Conservation (phyloP, 2,888 invertebrate genomes). For the Bugulina stolonifera region DNA sequence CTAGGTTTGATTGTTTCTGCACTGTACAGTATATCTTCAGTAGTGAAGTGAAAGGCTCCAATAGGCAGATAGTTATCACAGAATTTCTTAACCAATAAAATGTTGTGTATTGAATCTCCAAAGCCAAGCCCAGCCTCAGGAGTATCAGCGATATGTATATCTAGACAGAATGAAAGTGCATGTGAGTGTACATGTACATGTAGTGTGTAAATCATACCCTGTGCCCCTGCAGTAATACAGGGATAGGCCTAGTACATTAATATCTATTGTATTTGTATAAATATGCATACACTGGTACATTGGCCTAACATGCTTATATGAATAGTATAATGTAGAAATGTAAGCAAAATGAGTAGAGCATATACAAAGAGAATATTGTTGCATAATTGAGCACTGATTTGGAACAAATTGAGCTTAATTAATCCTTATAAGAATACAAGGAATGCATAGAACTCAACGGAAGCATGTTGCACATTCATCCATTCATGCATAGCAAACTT, state of each 20-base stretch:
- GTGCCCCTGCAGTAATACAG: too few species aligned
- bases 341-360: too few species aligned
- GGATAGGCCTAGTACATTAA: not conserved
- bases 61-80: conserved; percentile 77
- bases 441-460: not conserved
- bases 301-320: too few species aligned
- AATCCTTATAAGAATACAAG: not conserved
- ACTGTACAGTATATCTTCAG: conserved; percentile 92
- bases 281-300: not conserved
- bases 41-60: conserved; percentile 84
- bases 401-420: not conserved
- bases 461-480: not conserved
- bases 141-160: conserved; percentile 57
- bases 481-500: not conserved
- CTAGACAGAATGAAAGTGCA: too few species aligned
- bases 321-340: not conserved
- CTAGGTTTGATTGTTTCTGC: conserved; percentile 85
- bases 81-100: conserved; percentile 79
- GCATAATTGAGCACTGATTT: conserved; percentile 11
- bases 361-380: not conserved
- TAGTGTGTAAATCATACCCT: too few species aligned
- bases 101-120: conserved; percentile 84
- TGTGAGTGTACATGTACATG: too few species aligned
- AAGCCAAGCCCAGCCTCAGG: conserved; percentile 75
- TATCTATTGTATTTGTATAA: not conserved